Evolutionary conservation across 2,113 vertebrate genomes (phyloP).

Genomic region (Pygoscelis adeliae): DNA sequence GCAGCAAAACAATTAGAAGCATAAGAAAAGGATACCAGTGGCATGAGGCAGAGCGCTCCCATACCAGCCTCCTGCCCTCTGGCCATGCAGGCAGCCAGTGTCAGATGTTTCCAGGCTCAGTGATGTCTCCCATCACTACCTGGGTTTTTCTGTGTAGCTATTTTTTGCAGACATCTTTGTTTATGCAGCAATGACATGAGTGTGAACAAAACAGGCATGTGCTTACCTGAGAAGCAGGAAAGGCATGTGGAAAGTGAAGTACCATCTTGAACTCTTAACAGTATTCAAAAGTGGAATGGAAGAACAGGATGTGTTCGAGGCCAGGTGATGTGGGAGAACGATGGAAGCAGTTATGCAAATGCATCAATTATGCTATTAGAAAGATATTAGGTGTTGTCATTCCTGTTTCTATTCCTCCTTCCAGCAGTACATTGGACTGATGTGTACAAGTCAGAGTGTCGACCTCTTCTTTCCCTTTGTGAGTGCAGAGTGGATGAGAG

Average conservation of each 20-base stretch:
- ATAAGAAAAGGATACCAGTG: not conserved
- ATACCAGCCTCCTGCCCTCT: not conserved
- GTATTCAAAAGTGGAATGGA: not conserved
- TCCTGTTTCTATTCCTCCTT: not conserved
- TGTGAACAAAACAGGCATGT: not conserved
- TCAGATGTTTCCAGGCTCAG: not conserved
- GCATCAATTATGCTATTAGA: not conserved
- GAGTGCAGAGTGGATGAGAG: not conserved
- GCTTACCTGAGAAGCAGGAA: not conserved
- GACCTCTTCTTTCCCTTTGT: not conserved
- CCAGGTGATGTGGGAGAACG: not conserved
- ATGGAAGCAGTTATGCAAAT: not conserved
- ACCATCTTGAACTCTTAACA: not conserved
- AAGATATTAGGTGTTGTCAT: not conserved
- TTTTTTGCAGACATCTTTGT: not conserved
- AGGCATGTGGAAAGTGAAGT: not conserved
- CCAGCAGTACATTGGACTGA: not conserved
- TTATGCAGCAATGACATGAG: not conserved
- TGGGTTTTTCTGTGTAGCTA: not conserved
- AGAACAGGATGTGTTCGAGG: not conserved
- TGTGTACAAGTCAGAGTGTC: not conserved
- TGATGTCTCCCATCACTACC: not conserved
- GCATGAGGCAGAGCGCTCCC: not conserved
- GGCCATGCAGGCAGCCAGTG: fast-evolving
- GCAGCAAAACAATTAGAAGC: not conserved